A percentile compares a stretch with the other conserved stretches of the same genome.
phyloP scores from a whole-genome alignment of 2,113 vertebrate species.

The Rhea pennata region DNA sequence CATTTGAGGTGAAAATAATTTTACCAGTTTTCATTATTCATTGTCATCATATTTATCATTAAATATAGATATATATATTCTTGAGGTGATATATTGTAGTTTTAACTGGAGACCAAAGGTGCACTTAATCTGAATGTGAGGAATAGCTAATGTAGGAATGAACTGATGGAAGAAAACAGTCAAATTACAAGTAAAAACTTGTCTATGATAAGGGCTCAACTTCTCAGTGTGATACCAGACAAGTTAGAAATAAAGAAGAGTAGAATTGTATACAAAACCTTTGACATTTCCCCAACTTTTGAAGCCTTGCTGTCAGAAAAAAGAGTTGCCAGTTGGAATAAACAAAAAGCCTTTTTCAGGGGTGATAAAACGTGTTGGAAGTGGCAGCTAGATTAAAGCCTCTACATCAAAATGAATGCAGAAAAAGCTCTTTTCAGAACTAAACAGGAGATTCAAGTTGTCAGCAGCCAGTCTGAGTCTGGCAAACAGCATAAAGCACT shows the following conservation, averaged over 20 bases:
- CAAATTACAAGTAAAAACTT: background rate
- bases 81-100: background rate
- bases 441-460: slow-evolving; percentile 62
- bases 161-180: background rate
- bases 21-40: background rate
- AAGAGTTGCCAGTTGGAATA: slow-evolving; percentile 42
- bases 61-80: background rate
- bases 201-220: background rate
- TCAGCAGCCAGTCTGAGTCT: slow-evolving; percentile 66
- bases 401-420: slow-evolving; percentile 62
- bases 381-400: slow-evolving; percentile 66
- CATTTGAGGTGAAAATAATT: background rate
- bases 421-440: slow-evolving; percentile 47
- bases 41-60: background rate
- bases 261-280: background rate
- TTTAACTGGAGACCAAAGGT: background rate
- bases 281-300: slow-evolving; percentile 15
- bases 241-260: slow-evolving; percentile 2
- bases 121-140: background rate
- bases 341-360: slow-evolving; percentile 47
- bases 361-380: slow-evolving; percentile 49
- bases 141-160: background rate
- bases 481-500: slow-evolving; percentile 42
- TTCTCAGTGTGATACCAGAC: background rate
- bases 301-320: background rate